Percentiles rank a stretch among this genome's conserved stretches.
Evolutionary conservation across 2,113 vertebrate genomes (phyloP).

Genomic region (Rhipidura dahli): DNA sequence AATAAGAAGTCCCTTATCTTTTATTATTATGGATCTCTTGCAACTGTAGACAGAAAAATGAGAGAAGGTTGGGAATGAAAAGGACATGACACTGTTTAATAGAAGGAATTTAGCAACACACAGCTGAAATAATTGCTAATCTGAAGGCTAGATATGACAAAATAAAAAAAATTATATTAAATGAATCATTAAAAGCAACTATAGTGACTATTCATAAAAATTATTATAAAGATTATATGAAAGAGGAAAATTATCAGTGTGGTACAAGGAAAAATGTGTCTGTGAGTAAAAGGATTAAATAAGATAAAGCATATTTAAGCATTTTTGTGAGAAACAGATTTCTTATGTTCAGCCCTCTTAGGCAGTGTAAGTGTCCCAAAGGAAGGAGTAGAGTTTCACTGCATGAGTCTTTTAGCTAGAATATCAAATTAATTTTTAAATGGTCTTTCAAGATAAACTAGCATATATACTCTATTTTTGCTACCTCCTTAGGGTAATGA

Average conservation of each 20-base stretch:
- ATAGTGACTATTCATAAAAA: not conserved
- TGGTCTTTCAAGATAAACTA: conserved; percentile 2
- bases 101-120: not conserved
- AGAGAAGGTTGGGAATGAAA: not conserved
- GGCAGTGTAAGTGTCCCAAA: not conserved
- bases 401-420: not conserved
- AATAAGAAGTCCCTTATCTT: not conserved
- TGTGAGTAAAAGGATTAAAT: not conserved
- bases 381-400: not conserved
- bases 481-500: not conserved
- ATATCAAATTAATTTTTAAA: conserved; percentile 20
- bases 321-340: not conserved
- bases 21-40: not conserved
- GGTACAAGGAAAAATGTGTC: not conserved
- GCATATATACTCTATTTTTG: not conserved
- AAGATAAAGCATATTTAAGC: not conserved
- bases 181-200: not conserved
- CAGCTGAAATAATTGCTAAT: not conserved
- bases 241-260: not conserved
- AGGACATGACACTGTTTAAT: not conserved
- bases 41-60: not conserved
- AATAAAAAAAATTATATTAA: not conserved
- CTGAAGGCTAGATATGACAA: not conserved
- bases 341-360: not conserved
- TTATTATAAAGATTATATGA: not conserved